Base-by-base conservation (phyloP, 2,888 invertebrate species). In the Drosophila heteroneura region DNA sequence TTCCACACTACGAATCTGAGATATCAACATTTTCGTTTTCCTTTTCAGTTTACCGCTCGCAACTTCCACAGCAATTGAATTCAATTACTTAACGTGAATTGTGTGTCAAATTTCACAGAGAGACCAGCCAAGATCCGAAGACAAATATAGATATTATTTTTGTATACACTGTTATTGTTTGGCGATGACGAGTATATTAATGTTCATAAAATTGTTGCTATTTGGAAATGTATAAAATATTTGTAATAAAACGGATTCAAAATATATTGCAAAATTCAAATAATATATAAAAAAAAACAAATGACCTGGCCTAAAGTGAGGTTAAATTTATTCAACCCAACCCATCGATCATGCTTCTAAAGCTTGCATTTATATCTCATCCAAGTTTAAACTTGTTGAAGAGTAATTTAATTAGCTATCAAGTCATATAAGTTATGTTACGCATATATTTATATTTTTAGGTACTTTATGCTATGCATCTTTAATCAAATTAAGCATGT, bases 41-140 rank as follows among this genome's bases (percentile, higher is more conserved):
- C 26, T 53, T 53, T 26, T 26, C 22, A 35, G 3, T 26, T 39
- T n/a, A 56, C 30, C 28, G 33, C 30, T 37, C 53, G 30, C 49
- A 54, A 51, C 53, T 33, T 35, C 33, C 39, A 5, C 22, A 22
- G 37, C 53, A 86, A 89, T 81, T 83, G 84, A 86, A 83, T 73
- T 84, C 82, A 89, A 84, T 84, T 89, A 79, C 87, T 72, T 79
- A 81, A 79, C 47, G 56, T 58, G 75, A 72, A 66, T 76, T 81
- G 35, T 81, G 63, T 74, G 66, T 83, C 74, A 65, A 81, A 71
- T 75, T 77, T 70, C 64, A 61, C 52, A 66, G 56, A 81, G 41
- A 58, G 56, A 51, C 28, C 33, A 60, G n/a, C 47, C 44, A 35
- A 58, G 54, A 14, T 51, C 65, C 28, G 52, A 70, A 67, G 66